Evolutionary conservation across 2,113 vertebrate genomes (phyloP).

Genomic region (Eurypyga helias): DNA sequence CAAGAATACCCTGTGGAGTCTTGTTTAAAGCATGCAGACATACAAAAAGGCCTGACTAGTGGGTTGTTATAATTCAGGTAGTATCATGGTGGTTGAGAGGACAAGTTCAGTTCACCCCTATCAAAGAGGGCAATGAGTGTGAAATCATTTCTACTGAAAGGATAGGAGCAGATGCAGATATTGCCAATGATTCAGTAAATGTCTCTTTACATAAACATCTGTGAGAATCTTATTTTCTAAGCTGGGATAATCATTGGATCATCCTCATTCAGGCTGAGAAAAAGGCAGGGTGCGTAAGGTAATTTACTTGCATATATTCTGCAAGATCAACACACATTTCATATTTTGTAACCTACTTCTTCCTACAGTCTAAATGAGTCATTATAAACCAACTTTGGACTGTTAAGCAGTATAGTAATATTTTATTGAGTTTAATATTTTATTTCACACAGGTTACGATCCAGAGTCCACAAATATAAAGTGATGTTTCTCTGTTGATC

Average conservation of each 20-base stretch:
- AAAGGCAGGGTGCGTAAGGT: background rate
- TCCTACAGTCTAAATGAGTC: background rate
- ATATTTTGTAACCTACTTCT: background rate
- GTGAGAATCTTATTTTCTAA: background rate
- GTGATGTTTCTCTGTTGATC: background rate
- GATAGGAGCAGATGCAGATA: background rate
- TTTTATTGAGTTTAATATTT: background rate
- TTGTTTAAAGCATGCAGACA: background rate
- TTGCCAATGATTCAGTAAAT: background rate
- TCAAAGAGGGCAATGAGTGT: background rate
- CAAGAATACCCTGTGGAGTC: background rate
- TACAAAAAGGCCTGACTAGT: background rate
- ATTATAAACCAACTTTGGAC: background rate
- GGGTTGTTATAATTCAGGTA: background rate
- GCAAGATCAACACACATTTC: background rate
- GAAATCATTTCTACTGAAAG: background rate
- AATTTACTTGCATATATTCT: background rate
- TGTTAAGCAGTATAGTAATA: background rate
- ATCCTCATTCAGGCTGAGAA: background rate
- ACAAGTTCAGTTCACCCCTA: background rate
- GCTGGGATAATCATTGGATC: background rate
- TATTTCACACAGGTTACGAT: background rate
- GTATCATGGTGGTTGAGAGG: background rate
- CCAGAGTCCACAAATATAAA: background rate
- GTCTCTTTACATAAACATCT: background rate